Evolutionary conservation across 2,113 vertebrate genomes (phyloP).

Genomic region (Sclerurus mexicanus): DNA sequence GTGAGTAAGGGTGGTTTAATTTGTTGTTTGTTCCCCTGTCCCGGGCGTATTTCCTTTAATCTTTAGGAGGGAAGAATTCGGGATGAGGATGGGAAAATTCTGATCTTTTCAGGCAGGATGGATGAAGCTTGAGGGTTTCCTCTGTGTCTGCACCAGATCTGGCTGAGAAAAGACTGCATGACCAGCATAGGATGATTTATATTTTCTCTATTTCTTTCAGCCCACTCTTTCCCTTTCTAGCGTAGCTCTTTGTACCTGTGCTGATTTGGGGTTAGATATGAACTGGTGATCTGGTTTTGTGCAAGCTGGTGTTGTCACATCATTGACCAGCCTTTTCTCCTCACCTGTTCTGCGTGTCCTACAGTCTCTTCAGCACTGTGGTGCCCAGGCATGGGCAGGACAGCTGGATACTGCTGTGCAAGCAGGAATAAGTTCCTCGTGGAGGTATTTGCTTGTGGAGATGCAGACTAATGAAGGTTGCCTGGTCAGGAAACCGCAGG

Average conservation of each 20-base stretch:
- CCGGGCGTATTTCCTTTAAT: background rate
- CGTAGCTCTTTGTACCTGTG: background rate
- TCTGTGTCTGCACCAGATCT: background rate
- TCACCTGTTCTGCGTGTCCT: background rate
- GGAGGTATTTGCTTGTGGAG: background rate
- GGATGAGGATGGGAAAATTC: background rate
- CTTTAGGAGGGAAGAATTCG: background rate
- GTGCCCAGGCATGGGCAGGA: background rate
- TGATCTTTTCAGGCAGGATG: background rate
- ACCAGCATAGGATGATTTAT: background rate
- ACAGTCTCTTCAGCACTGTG: background rate
- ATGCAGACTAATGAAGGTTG: background rate
- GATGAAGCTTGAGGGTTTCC: background rate
- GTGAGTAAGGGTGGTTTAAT: background rate
- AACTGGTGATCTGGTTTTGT: background rate
- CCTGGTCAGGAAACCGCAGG: background rate
- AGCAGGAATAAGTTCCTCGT: background rate
- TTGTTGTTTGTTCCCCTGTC: background rate
- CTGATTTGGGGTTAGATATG: background rate
- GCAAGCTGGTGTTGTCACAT: background rate
- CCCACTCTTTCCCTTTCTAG: background rate
- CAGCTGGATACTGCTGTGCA: no score
- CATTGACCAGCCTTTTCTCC: background rate
- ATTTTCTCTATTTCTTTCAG: background rate
- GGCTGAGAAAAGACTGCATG: background rate